Conservation (phyloP, 2,888 invertebrate genomes). For the Diaprepes abbreviatus region DNA sequence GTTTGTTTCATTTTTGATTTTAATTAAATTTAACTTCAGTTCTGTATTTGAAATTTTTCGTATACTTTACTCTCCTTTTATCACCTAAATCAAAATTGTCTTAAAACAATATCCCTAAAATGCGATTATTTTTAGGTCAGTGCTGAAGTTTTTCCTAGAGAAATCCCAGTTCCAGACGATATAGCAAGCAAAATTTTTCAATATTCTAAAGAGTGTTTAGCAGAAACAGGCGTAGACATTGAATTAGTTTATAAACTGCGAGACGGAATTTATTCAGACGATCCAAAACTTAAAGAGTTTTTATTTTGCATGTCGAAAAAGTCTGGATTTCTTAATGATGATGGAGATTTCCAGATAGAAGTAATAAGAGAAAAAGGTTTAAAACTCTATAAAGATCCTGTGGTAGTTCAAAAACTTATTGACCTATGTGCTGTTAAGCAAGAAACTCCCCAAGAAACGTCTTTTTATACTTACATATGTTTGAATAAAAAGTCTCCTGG, state of each 20-base stretch:
- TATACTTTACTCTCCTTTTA: no score
- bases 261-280: slow-evolving; percentile 40
- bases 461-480: slow-evolving; percentile 47
- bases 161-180: slow-evolving; percentile 21
- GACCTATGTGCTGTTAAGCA: slow-evolving; percentile 49
- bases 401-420: slow-evolving; percentile 39
- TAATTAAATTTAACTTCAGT: no score
- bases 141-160: slow-evolving; percentile 12
- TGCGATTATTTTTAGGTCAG: slow-evolving; percentile 18
- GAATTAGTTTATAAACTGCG: slow-evolving; percentile 31
- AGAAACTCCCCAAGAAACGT: slow-evolving; percentile 50
- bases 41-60: no score
- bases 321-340: slow-evolving; percentile 38
- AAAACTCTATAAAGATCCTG: slow-evolving; percentile 23
- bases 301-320: slow-evolving; percentile 42
- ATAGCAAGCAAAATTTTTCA: slow-evolving; percentile 13
- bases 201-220: slow-evolving; percentile 35
- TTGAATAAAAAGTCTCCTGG: slow-evolving; percentile 40
- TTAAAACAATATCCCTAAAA: no score
- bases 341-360: slow-evolving; percentile 36
- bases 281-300: slow-evolving; percentile 42
- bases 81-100: no score
- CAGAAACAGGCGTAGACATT: slow-evolving; percentile 35
- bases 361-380: slow-evolving; percentile 27
- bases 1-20: no score